phyloP scores from a whole-genome alignment of 2,797 vertebrate genomes.

The Melanogrammus aeglefinus region DNA sequence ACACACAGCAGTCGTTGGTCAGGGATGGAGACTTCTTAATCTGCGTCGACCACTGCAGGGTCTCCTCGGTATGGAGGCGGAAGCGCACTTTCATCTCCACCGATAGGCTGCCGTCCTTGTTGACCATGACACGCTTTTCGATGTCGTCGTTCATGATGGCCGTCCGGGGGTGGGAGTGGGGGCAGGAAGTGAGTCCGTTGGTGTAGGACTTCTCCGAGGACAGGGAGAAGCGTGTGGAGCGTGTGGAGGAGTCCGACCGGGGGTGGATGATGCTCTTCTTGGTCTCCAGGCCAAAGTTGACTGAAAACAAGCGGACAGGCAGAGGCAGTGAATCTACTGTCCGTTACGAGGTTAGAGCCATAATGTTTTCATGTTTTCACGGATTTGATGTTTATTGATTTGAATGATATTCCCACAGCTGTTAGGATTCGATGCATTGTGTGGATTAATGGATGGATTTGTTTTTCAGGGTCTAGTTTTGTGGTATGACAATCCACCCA shows the following conservation, averaged over 20 bases:
- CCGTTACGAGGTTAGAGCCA: background rate
- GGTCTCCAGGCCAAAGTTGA: constrained; percentile 85
- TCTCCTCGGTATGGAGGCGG: constrained; percentile 80
- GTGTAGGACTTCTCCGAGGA: constrained; percentile 79
- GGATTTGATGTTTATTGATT: no score
- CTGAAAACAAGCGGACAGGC: constrained; percentile 55
- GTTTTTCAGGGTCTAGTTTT: background rate
- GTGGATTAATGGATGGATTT: background rate
- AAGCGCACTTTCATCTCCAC: constrained; percentile 93
- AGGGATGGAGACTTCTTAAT: constrained; percentile 73
- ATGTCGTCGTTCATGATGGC: constrained; percentile 76
- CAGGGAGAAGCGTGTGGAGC: constrained; percentile 74
- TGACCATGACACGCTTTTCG: constrained; percentile 82
- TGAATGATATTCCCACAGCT: no score
- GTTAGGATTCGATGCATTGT: no score
- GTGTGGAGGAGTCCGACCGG: constrained; percentile 79
- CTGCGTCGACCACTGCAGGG: constrained; percentile 81
- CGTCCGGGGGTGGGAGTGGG: constrained; percentile 41
- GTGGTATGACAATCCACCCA: background rate
- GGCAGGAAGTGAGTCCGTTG: constrained; percentile 28
- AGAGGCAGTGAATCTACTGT: background rate
- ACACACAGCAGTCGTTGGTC: constrained; percentile 63
- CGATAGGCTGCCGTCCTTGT: constrained; percentile 87
- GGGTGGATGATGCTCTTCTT: constrained; percentile 88
- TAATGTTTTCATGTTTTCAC: no score